These are phyloP conservation scores for Rousettus leschenaultii DNA, from an alignment of 2,113 vertebrate genomes.

Conservation along the genomic window DNA sequence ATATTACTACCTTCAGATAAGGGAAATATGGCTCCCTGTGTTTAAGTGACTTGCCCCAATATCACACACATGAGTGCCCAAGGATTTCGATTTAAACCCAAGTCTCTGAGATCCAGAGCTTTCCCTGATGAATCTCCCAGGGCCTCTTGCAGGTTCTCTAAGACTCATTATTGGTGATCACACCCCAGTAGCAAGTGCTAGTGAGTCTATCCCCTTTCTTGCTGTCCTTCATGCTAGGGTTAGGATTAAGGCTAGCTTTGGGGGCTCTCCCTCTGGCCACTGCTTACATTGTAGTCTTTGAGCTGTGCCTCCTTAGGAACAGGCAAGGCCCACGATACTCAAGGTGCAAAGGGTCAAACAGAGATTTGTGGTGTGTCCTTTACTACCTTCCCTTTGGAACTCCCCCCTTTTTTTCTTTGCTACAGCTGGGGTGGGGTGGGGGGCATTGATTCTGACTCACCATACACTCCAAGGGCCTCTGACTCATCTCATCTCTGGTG, in stretches of 20 bases:
- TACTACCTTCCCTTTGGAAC: background rate
- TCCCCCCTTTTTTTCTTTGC: background rate
- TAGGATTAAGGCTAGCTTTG: background rate
- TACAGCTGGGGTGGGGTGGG: background rate
- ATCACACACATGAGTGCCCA: background rate
- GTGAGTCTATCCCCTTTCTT: background rate
- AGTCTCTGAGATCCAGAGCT: background rate
- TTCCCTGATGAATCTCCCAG: background rate
- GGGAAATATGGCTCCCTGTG: background rate
- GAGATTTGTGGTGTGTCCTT: background rate
- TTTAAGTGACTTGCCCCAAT: background rate
- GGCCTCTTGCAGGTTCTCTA: background rate
- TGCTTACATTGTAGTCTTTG: background rate
- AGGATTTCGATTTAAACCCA: background rate
- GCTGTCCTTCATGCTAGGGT: background rate
- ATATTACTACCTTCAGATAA: background rate
- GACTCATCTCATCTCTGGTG: slow-evolving; percentile 63
- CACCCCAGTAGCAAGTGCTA: background rate
- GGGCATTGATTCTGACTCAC: slow-evolving; percentile 56
- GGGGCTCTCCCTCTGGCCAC: background rate
- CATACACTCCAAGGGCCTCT: slow-evolving; percentile 46
- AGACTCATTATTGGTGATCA: background rate
- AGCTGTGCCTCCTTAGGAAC: background rate
- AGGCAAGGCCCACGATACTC: background rate
- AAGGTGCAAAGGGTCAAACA: background rate